phyloP scores from a whole-genome alignment of 1,140 invertebrate species.

The Octopus sinensis region DNA sequence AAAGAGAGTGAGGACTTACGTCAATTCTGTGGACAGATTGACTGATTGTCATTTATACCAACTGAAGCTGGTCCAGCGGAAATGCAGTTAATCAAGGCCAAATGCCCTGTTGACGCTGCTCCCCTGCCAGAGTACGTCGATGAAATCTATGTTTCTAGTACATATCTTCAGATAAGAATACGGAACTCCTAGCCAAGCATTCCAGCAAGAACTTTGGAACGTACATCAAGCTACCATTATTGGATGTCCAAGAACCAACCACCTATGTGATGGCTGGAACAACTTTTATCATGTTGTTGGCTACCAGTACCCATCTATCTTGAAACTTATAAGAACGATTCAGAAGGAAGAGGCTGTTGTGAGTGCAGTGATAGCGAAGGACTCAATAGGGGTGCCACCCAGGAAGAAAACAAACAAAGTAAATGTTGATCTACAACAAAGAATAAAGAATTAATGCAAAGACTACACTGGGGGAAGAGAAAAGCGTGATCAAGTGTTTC shows the following conservation, averaged over 20 bases:
- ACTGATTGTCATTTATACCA: conserved; percentile 21
- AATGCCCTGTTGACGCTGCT: background rate
- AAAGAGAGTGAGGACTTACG: conserved; percentile 12
- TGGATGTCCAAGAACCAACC: conserved; percentile 18
- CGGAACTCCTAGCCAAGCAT: background rate
- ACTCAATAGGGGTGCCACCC: background rate
- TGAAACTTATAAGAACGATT: conserved; percentile 13
- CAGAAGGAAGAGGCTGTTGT: conserved; percentile 20
- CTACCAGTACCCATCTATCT: conserved; percentile 20
- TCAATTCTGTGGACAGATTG: conserved; percentile 24
- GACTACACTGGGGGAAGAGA: background rate
- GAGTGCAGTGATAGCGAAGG: background rate
- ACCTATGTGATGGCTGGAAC: conserved; percentile 24
- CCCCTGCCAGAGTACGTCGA: conserved; percentile 16
- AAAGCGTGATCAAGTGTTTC: no score
- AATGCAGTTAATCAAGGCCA: background rate
- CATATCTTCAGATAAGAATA: background rate
- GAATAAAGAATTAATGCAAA: conserved; percentile 10
- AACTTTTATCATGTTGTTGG: conserved; percentile 16
- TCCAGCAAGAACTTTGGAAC: conserved; percentile 23
- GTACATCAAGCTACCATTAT: conserved; percentile 19
- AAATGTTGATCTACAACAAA: conserved; percentile 1
- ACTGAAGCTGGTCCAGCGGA: conserved; percentile 12
- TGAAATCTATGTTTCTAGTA: conserved; percentile 12
- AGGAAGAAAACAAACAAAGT: conserved; percentile 13